Conservation (phyloP, 2,888 invertebrate genomes). For the Ophion costatus region DNA sequence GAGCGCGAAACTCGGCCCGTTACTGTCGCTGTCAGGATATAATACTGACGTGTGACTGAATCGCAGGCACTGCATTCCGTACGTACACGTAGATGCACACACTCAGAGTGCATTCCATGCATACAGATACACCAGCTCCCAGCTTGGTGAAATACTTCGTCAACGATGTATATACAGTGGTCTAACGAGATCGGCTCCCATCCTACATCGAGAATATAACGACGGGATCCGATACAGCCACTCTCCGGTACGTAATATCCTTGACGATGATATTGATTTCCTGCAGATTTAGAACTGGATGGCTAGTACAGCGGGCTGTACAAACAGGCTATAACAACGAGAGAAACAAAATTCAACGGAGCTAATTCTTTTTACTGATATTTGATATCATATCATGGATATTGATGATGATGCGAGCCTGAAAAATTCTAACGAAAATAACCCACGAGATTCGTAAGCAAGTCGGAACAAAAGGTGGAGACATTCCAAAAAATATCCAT, state of each 20-base stretch:
- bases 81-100: background rate
- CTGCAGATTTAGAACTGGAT: conserved; percentile 56
- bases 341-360: background rate
- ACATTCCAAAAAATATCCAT: background rate
- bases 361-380: background rate
- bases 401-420: background rate
- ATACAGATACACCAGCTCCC: background rate
- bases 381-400: background rate
- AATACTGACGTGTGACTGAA: conserved; percentile 58
- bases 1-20: conserved; percentile 33
- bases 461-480: background rate
- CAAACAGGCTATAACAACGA: background rate
- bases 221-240: conserved; percentile 46
- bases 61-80: conserved; percentile 30
- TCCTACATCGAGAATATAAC: conserved; percentile 60
- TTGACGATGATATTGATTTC: conserved; percentile 63
- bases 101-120: background rate
- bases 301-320: conserved; percentile 22
- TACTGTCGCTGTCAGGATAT: conserved; percentile 52
- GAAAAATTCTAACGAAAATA: background rate
- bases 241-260: conserved; percentile 58
- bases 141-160: conserved; percentile 49
- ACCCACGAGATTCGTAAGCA: background rate
- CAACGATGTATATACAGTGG: conserved; percentile 32
- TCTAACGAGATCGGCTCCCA: conserved; percentile 65